phyloP scores from a whole-genome alignment of 2,888 invertebrate species.

The Agrotis clavis region DNA sequence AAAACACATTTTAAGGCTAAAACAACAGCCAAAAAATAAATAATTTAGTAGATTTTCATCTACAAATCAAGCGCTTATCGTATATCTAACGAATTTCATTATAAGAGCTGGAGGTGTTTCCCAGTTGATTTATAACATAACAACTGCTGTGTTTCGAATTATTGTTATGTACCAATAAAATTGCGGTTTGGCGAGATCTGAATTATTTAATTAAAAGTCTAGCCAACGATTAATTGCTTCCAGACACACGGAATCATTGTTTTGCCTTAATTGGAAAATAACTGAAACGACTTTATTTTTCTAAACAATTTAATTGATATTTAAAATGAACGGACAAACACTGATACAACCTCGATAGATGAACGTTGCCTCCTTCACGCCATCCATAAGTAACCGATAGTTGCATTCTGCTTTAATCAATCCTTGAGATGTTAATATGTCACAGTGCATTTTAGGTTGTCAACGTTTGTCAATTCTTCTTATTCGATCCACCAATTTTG shows the following conservation, averaged over 20 bases:
- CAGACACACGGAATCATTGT: constrained; percentile 22
- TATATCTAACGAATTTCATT: constrained; percentile 51
- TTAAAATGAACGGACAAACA: no score
- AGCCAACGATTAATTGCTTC: constrained; percentile 26
- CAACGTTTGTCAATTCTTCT: no score
- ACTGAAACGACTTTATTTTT: constrained; percentile 29
- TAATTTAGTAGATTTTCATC: constrained; percentile 51
- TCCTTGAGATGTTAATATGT: no score
- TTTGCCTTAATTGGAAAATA: constrained; percentile 22
- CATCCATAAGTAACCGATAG: no score
- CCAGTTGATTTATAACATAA: constrained; percentile 41
- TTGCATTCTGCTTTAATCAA: no score
- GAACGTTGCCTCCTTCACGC: no score
- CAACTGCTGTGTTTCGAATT: constrained; percentile 43
- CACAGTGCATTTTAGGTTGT: no score
- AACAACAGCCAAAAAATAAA: constrained; percentile 21
- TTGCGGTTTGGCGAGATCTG: constrained; percentile 28
- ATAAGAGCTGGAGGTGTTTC: constrained; percentile 35
- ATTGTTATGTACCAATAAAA: constrained; percentile 41
- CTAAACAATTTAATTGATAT: no score
- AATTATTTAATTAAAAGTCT: constrained; percentile 47
- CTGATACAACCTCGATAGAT: no score
- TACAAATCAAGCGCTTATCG: constrained; percentile 48
- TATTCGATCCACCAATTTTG: no score
- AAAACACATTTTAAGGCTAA: constrained; percentile 13